These are phyloP conservation scores for Marisa cornuarietis DNA, from an alignment of 1,140 invertebrate genomes.

Conservation along the genomic window DNA sequence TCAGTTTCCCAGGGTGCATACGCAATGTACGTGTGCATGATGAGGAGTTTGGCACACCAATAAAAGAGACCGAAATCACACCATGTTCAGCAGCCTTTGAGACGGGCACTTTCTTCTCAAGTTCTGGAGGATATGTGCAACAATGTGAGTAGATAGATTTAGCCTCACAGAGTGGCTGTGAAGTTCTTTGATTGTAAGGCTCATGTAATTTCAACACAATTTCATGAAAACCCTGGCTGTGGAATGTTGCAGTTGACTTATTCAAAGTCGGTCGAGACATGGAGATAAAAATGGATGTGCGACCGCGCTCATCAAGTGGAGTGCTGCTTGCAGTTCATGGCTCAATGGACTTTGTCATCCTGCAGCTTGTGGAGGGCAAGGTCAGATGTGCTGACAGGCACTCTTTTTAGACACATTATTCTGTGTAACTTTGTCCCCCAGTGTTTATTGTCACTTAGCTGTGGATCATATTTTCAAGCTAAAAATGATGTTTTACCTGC, in stretches of 20 bases:
- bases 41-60: slow-evolving; percentile 72
- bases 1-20: slow-evolving; percentile 77
- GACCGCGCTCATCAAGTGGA: slow-evolving; percentile 84
- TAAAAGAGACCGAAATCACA: slow-evolving; percentile 42
- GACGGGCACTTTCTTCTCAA: slow-evolving; percentile 87
- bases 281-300: slow-evolving; percentile 86
- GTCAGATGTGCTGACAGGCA: slow-evolving; percentile 40
- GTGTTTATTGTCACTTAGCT: too few relatives aligned
- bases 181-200: neutral
- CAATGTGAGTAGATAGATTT: slow-evolving; percentile 68
- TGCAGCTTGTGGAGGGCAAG: slow-evolving; percentile 87
- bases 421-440: neutral
- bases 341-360: slow-evolving; percentile 78
- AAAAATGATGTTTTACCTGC: neutral
- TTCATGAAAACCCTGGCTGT: neutral
- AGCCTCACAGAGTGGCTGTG: neutral
- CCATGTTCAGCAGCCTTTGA: slow-evolving; percentile 85
- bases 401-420: neutral
- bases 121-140: slow-evolving; percentile 75
- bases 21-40: slow-evolving; percentile 79
- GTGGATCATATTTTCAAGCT: too few relatives aligned
- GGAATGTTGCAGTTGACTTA: slow-evolving; percentile 68
- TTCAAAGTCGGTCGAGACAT: slow-evolving; percentile 82
- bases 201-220: neutral
- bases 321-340: slow-evolving; percentile 79